Percentiles rank a stretch among this genome's conserved stretches.
These are phyloP conservation scores for Climacteris rufus DNA, from an alignment of 2,113 vertebrate genomes.

Conservation along the genomic window DNA sequence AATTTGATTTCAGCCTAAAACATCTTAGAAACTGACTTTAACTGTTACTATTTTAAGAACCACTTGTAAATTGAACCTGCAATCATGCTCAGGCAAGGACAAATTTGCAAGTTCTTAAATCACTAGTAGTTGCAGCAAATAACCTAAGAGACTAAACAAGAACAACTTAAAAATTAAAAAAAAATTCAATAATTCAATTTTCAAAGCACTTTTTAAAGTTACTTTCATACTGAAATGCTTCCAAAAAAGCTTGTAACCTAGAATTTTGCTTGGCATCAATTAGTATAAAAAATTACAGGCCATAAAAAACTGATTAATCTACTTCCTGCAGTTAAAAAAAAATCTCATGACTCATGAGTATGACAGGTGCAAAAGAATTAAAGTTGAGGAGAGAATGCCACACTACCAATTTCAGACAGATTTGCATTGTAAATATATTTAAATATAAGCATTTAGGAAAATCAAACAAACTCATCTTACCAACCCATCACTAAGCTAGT, in stretches of 20 bases:
- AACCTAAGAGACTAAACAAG: constrained; percentile 42
- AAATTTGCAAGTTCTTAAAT: constrained; percentile 42
- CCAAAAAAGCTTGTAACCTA: not conserved
- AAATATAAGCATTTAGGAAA: not conserved
- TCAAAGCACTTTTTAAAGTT: constrained; percentile 29
- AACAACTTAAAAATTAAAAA: not conserved
- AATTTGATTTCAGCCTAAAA: constrained; percentile 60
- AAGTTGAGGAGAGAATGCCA: not conserved
- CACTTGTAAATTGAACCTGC: constrained; percentile 47
- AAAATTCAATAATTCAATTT: not conserved
- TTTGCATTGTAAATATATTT: constrained; percentile 6
- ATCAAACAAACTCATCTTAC: not conserved
- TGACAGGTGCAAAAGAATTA: constrained; percentile 30
- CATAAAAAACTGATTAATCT: constrained; percentile 17
- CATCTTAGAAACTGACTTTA: constrained; percentile 28
- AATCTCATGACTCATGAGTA: not conserved
- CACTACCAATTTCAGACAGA: not conserved
- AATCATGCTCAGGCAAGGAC: constrained; percentile 10
- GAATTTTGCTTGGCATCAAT: not conserved
- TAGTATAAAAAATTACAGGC: not conserved
- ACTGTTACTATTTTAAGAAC: constrained; percentile 63
- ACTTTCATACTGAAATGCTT: constrained; percentile 18
- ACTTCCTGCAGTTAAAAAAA: not conserved
- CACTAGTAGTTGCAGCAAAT: constrained; percentile 28
- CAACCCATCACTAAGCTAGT: not conserved